These are phyloP conservation scores for Plestiodon gilberti DNA, from an alignment of 2,113 vertebrate genomes.

Conservation along the genomic window DNA sequence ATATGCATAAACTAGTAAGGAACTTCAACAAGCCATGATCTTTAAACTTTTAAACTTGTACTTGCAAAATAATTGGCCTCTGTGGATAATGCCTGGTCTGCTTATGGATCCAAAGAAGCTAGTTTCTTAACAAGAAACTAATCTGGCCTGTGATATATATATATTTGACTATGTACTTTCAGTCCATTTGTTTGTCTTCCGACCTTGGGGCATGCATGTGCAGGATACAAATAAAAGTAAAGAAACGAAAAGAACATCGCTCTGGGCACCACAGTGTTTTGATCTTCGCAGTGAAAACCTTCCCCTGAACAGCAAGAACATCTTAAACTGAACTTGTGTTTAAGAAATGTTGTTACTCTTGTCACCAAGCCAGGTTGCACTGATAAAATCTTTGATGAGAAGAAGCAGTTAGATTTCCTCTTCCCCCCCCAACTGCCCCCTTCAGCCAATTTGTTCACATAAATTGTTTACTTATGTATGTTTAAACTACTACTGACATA, in stretches of 20 bases:
- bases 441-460: constrained; percentile 35
- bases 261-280: not conserved
- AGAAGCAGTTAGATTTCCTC: constrained; percentile 19
- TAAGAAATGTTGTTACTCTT: constrained; percentile 27
- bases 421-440: not conserved
- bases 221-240: not conserved
- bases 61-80: not conserved
- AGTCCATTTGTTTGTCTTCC: not conserved
- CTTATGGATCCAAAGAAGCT: not conserved
- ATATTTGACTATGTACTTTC: not conserved
- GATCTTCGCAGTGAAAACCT: not conserved
- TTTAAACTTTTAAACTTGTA: not conserved
- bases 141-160: not conserved
- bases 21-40: not conserved
- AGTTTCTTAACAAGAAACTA: not conserved
- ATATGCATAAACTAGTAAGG: no score
- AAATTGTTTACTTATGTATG: constrained; percentile 38
- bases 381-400: constrained; percentile 34
- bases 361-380: constrained; percentile 12
- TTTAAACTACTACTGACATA: constrained; percentile 40
- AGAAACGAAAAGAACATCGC: not conserved
- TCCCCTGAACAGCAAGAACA: constrained; percentile 1
- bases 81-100: not conserved
- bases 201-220: not conserved
- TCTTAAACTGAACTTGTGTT: constrained; percentile 12